Conservation (phyloP, 1,140 invertebrate species). For the Trachymyrmex cornetzi region DNA sequence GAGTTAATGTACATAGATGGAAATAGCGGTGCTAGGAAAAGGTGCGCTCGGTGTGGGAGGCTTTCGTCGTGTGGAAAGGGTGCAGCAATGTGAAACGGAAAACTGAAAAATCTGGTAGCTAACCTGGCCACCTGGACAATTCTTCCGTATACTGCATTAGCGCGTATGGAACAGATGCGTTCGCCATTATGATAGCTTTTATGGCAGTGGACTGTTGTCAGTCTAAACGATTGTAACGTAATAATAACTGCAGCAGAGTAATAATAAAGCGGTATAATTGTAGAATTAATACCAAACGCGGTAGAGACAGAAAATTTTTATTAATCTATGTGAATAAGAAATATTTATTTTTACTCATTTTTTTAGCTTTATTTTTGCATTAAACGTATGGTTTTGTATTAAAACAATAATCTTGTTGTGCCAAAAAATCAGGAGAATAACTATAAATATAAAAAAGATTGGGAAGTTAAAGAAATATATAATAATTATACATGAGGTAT, state of each 20-base stretch:
- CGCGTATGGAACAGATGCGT: conserved; percentile 68
- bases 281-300: neutral
- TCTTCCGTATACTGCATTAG: conserved; percentile 61
- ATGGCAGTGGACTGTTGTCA: neutral
- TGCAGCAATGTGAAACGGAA: conserved; percentile 55
- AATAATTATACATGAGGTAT: neutral
- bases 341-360: conserved; percentile 13
- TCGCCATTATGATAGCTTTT: conserved; percentile 3
- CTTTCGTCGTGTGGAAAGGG: conserved; percentile 45
- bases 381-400: neutral
- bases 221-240: neutral
- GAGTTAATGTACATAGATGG: conserved; percentile 53
- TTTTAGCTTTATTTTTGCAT: neutral
- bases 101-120: conserved; percentile 67
- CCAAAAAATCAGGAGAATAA: neutral
- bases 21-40: conserved; percentile 33
- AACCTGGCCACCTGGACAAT: conserved; percentile 71
- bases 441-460: neutral
- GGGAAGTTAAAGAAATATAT: neutral
- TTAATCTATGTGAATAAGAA: neutral
- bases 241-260: neutral
- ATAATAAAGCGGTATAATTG: neutral
- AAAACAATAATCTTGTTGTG: neutral
- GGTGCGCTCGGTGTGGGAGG: conserved; percentile 26
- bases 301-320: neutral